Percentiles rank a stretch among this genome's conserved stretches.
Evolutionary conservation across 2,113 vertebrate genomes (phyloP).

Genomic region (Hemicordylus capensis): DNA sequence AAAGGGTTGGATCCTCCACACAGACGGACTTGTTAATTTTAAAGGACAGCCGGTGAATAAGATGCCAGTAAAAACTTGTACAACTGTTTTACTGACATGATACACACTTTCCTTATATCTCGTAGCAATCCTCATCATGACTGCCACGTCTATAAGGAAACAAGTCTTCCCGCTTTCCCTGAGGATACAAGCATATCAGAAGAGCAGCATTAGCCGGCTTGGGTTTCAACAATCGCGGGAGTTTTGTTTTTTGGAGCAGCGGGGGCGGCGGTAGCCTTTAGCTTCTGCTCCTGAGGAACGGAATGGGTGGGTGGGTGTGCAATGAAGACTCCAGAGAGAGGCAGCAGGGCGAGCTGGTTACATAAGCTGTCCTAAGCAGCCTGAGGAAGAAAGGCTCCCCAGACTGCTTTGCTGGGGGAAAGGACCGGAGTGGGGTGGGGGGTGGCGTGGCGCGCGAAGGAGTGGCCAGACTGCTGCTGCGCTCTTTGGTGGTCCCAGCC

Average conservation of each 20-base stretch:
- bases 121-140: not conserved
- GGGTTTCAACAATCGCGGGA: constrained; percentile 64
- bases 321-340: not conserved
- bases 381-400: constrained; percentile 32
- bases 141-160: not conserved
- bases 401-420: not conserved
- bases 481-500: not conserved
- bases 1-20: too few species aligned
- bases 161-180: not conserved
- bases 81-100: not conserved
- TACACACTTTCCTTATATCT: not conserved
- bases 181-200: not conserved
- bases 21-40: not conserved
- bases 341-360: constrained; percentile 3
- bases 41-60: not conserved
- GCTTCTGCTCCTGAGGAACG: not conserved
- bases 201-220: too few species aligned
- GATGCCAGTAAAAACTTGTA: not conserved
- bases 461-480: not conserved
- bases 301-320: not conserved
- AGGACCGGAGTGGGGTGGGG: not conserved
- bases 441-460: too few species aligned
- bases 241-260: not conserved
- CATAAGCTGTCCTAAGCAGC: constrained; percentile 18
- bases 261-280: too few species aligned